Evolutionary conservation across 2,888 invertebrate genomes (phyloP), one percentile per base, ranked within the genome.

Genomic region (Diaperis boleti): DNA sequence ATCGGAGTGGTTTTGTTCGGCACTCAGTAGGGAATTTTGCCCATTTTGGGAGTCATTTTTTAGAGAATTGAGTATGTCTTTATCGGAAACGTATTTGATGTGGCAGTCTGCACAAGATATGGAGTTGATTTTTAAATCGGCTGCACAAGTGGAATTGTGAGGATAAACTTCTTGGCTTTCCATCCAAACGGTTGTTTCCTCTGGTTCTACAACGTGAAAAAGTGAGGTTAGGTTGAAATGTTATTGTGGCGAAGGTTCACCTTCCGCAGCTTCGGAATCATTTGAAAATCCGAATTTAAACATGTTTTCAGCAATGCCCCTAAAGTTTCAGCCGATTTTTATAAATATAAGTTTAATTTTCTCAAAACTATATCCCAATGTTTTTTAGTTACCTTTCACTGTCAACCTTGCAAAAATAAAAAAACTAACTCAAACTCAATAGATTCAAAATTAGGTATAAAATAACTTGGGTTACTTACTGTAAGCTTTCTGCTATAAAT

Each of bases 1-100:
- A 82, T 94, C 94, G 6, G 92, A 90, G 73, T 91, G 88, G 65
- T 83, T 84, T 42, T 85, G 82, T 72, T 91, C 89, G 14, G 89
- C 87, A 73, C 84, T 81, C 15, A 85, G 69, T 2, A 84, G 62
- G 11, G 70, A 78, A 39, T 57, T 54, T 3, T 44, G 11, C 0
- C 3, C 7, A n/a, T 6, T 7, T 41, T 52, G 4, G 11, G 33
- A 1, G 10, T 2, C 33, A 7, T n/a, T 50, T 59, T 76, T 75
- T 26, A 79, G 68, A 39, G 70, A 42, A 8, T 74, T 62, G 8
- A 83, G 64, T 37, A 82, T 80, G 65, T 83, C 81, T 29, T 75
- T 79, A n/a, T 78, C 68, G 5, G 77, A 73, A 7, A 86, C 78
- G 77, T 86, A 83, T 17, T 85, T 83, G 59, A 87, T 83, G 66